Base-by-base conservation (phyloP, 2,797 vertebrate species). In the Scolopax bukidnonensis region DNA sequence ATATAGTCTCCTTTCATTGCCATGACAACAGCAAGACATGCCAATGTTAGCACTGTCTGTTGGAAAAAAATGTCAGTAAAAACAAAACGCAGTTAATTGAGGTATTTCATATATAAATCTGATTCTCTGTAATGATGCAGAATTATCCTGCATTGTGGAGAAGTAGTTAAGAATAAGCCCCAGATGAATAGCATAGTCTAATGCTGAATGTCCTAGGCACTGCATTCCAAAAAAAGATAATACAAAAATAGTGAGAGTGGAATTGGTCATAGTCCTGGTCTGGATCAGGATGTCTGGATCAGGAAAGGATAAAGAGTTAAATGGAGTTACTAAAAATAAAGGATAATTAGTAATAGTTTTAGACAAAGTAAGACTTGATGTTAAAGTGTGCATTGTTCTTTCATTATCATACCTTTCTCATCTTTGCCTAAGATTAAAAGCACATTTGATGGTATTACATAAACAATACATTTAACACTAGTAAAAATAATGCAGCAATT, bases 1-100 rank as follows among this genome's bases (percentile, higher is more conserved):
- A 86, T 94, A 89, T n/a, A 93, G 86, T 41, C 50, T 92, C 32
- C 41, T 84, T 91, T 77, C 45, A 92, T 94, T 94, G 81, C 95
- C 93, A 93, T 95, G 94, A 85, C 91, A 96, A 95, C 92, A 61
- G 61, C 38, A 85, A 91, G 76, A 32, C 77, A 82, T 91, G 77
- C 75, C 79, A 76, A 59, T 63, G 87, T 64, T 94, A 86, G 73
- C 47, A 54, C 48, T 53, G 61, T 84, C 69, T 89, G 69, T 61
- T 89, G 64, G 74, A 59, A 90, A 75, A 86, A 91, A 87, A 60
- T 7, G 43, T 57, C 80, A 61, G 63, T 91, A 84, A 84, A 96
- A 91, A 87, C 48, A 76, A 91, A 92, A 71, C 50, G 45, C 48
- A 50, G 51, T 82, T 84, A 84, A 90, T 67, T 77, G 76, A 74